These are phyloP conservation scores for Ochlodes sylvanus DNA, from an alignment of 2,888 invertebrate species.

Conservation along the genomic window DNA sequence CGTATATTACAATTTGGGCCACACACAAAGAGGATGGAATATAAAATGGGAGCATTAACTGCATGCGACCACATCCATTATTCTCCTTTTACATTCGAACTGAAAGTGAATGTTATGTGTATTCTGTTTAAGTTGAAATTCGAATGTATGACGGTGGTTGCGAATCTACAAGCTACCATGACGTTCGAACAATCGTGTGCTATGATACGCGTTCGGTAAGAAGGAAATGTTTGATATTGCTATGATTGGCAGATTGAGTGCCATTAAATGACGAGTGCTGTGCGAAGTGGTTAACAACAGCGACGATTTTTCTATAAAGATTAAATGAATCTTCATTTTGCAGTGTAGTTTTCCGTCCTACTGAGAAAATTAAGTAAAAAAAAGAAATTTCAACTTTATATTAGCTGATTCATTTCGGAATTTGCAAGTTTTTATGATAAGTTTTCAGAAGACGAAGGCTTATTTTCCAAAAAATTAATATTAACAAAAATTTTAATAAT, in stretches of 20 bases:
- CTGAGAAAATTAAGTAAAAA: too few species aligned
- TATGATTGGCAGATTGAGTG: slow-evolving; percentile 25
- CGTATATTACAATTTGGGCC: slow-evolving; percentile 20
- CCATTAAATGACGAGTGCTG: slow-evolving; percentile 19
- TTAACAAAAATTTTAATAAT: too few species aligned
- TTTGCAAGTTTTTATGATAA: too few species aligned
- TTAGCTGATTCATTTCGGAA: too few species aligned
- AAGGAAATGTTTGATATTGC: slow-evolving; percentile 29
- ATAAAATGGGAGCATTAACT: slow-evolving; percentile 33
- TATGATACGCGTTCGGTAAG: slow-evolving; percentile 17
- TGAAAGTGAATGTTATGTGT: slow-evolving; percentile 21
- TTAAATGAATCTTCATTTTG: neutral
- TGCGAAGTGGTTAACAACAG: neutral
- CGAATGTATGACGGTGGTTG: neutral
- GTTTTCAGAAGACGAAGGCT: too few species aligned
- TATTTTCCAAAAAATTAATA: too few species aligned
- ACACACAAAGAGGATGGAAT: slow-evolving; percentile 28
- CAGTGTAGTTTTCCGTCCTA: neutral
- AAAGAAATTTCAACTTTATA: too few species aligned
- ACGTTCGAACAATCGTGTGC: slow-evolving; percentile 16
- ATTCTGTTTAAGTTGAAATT: neutral
- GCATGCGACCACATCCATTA: slow-evolving; percentile 30
- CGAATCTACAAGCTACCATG: slow-evolving; percentile 10
- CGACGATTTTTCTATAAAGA: slow-evolving; percentile 13
- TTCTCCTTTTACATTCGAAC: slow-evolving; percentile 3